phyloP scores from a whole-genome alignment of 1,140 invertebrate species.

The Diorhabda sublineata region DNA sequence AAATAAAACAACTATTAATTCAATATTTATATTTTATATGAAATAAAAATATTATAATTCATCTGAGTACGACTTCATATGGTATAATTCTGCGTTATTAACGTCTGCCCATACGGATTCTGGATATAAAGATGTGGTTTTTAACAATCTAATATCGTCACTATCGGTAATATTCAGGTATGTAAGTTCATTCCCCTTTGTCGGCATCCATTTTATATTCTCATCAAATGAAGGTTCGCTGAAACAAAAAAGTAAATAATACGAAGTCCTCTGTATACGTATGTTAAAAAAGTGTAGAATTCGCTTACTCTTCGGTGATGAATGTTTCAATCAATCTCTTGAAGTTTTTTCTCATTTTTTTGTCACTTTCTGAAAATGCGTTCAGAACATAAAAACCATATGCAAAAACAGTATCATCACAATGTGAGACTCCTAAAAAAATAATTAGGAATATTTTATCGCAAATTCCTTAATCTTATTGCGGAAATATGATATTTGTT shows the following conservation, averaged over 20 bases:
- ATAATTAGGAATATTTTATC: not conserved
- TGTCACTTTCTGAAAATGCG: not conserved
- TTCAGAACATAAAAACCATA: not conserved
- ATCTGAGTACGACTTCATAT: too few species aligned
- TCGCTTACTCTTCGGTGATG: not conserved
- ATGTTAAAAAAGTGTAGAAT: too few species aligned
- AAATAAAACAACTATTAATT: too few species aligned
- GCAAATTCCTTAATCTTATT: not conserved
- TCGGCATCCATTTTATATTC: not conserved
- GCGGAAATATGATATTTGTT: too few species aligned
- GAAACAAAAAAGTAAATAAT: not conserved
- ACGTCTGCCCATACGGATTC: not conserved
- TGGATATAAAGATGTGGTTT: not conserved
- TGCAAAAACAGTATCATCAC: not conserved
- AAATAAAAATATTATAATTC: too few species aligned
- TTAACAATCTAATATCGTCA: not conserved
- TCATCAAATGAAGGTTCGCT: not conserved
- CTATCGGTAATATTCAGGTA: not conserved
- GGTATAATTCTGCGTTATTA: not conserved
- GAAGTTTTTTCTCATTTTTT: not conserved
- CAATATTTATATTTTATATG: too few species aligned
- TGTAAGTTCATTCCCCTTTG: not conserved
- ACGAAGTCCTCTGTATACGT: too few species aligned
- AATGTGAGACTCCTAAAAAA: not conserved
- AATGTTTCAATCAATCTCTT: not conserved